Evolutionary conservation across 1,140 invertebrate genomes (phyloP).

Genomic region (Pissodes strobi): DNA sequence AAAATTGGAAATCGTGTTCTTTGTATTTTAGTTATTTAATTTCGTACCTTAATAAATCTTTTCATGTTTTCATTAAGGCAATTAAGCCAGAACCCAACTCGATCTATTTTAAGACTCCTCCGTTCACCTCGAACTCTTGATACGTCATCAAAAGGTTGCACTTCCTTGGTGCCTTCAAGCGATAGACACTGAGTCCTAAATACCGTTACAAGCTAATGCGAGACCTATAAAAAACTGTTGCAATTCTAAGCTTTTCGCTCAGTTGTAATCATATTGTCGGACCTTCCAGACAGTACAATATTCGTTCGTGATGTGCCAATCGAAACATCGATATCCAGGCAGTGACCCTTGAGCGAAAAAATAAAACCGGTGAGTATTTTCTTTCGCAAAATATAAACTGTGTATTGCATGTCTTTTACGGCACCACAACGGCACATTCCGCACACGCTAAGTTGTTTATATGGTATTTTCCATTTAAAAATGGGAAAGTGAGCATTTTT

Average conservation of each 20-base stretch:
- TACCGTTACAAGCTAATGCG: slow-evolving; percentile 20
- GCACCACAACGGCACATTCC: no score
- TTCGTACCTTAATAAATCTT: slow-evolving; percentile 1
- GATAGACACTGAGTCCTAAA: slow-evolving; percentile 39
- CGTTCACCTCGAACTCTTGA: slow-evolving; percentile 22
- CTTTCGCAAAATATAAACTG: no score
- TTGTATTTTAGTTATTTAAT: not conserved
- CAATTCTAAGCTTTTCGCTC: slow-evolving; percentile 17
- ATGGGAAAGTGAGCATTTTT: no score
- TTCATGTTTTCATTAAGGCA: not conserved
- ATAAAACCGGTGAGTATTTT: no score
- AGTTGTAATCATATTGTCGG: not conserved
- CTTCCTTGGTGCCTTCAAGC: slow-evolving; percentile 39
- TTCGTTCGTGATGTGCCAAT: not conserved
- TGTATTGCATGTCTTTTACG: no score
- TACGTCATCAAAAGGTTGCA: slow-evolving; percentile 15
- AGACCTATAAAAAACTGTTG: slow-evolving; percentile 29
- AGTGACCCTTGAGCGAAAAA: no score
- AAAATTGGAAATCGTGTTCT: no score
- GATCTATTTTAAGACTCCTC: not conserved
- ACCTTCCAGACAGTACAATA: not conserved
- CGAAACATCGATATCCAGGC: not conserved
- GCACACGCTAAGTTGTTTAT: no score
- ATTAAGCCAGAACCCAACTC: not conserved
- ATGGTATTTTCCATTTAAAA: no score